Evolutionary conservation across 1,140 invertebrate genomes (phyloP).

Genomic region (Drosophila virilis): DNA sequence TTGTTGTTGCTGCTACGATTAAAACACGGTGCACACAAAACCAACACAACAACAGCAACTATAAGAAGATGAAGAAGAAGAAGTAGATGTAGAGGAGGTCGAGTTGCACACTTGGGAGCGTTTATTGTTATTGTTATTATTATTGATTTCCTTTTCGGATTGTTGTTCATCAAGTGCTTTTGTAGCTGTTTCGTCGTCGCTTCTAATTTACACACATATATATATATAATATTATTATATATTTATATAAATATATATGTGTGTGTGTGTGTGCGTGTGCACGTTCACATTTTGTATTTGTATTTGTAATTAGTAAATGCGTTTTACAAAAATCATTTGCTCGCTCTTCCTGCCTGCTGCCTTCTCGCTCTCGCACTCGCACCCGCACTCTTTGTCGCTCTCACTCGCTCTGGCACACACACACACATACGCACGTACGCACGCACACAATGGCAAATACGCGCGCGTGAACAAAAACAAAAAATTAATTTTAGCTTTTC

Average conservation of each 20-base stretch:
- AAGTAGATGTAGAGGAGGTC: too few species aligned
- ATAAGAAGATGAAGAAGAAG: constrained; percentile 10
- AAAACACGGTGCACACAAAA: constrained; percentile 15
- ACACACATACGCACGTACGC: not conserved
- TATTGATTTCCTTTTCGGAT: constrained; percentile 52
- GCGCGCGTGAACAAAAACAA: constrained; percentile 75
- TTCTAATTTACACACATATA: constrained; percentile 42
- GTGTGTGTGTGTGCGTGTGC: constrained; percentile 9
- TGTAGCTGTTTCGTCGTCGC: constrained; percentile 6
- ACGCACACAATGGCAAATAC: constrained; percentile 32
- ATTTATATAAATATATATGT: constrained; percentile 10
- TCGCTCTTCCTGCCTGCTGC: constrained; percentile 13
- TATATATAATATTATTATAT: constrained; percentile 47
- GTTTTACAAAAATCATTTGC: constrained; percentile 64
- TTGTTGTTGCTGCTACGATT: constrained; percentile 15
- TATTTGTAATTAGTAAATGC: constrained; percentile 68
- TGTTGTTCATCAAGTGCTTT: constrained; percentile 38
- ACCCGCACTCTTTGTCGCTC: constrained; percentile 18
- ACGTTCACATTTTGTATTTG: constrained; percentile 18
- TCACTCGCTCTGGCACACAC: constrained; percentile 18
- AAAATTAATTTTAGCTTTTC: constrained; percentile 82
- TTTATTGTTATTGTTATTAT: constrained; percentile 53
- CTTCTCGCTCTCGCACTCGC: constrained; percentile 13
- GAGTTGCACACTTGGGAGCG: constrained; percentile 1
- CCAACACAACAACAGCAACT: constrained; percentile 19